Evolutionary conservation across 2,113 vertebrate species (phyloP), one percentile per base, ranked within the genome.

Genomic region (Rhinolophus sinicus): DNA sequence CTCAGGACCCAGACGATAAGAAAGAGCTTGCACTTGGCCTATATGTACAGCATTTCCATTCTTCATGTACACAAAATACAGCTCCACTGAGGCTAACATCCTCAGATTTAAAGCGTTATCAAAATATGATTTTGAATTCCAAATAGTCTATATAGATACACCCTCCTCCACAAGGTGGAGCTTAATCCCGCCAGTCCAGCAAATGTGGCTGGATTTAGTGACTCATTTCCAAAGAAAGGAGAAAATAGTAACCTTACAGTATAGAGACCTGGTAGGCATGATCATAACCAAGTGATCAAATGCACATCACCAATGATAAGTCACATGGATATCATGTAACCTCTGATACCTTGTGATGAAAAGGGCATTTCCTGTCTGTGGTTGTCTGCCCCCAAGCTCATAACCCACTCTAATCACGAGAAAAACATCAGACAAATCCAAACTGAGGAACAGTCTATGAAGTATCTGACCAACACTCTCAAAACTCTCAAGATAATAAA

Each of bases 61-160:
- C 82, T 24, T 78, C 21, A 44, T 8, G 28, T 12, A 21, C 18
- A 87, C 10, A 69, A 88, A 72, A 40, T 35, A 33, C 13, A 56
- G 35, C 22, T 28, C 33, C 18, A 35, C 8, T 6, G 12, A 35
- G 33, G 30, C 2, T 24, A 85, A 88, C 75, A 40, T 22, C 33
- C 28, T 91, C 62, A 35, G 24, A 91, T n/a, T 54, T 40, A 75
- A 82, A 85, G 62, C 38, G 80, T 7, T 13, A 76, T 28, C 58
- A 86, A 93, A 96, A 91, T 60, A 52, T 9, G 8, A 60, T 54
- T 67, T 95, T 85, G 54, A 82, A 94, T 89, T 95, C 72, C 73
- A 97, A 91, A 88, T 77, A 54, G 40, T 65, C 16, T 67, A 22
- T 19, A 19, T 19, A 54, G 14, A 70, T 22, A 64, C 15, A 40